Base-by-base conservation (phyloP, 2,113 vertebrate genomes). In the Rhinolophus sinicus region DNA sequence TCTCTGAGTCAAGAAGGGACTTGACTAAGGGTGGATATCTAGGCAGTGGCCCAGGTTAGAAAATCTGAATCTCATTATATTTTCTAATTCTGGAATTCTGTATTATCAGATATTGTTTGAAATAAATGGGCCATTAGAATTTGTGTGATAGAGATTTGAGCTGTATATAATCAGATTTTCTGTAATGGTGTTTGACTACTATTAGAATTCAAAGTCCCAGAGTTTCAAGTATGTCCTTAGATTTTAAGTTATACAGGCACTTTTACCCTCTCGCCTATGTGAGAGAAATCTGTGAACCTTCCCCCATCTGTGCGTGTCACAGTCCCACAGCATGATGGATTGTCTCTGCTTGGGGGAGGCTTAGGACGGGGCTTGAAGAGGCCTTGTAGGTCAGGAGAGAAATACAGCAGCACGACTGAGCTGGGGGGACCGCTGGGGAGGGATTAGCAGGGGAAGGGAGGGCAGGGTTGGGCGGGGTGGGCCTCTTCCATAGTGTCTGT, bases 231-330 rank as follows among this genome's bases (percentile, higher is more conserved):
- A 70, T 90, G 93, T 90, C 90, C 78, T 97, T 93, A 94, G 95
- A 85, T 93, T 96, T 97, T 95, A 97, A 97, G 95, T 96, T 96
- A 87, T 19, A 70, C 40, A 86, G 93, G 90, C 89, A 96, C 91
- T 97, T 87, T 89, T 84, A 44, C 91, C 86, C 91, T 94, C 93
- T 97, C 81, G 97, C 92, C 95, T 96, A 30, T 96, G 93, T 94
- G 94, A 98, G 94, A 97, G 89, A 96, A 84, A 94, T 97, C 97
- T 93, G 93, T 92, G 97, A 84, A 81, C 97, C 97, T 97, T 96
- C 96, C 97, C 96, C 97, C 97, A 96, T 97, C 97, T 97, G 97
- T 96, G 97, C 76, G 92, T 97, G 97, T 97, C 97, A 97, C 97
- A 92, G 96, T 76, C 97, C 94, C 87, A 78, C 86, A 93, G 94